phyloP scores from a whole-genome alignment of 2,797 vertebrate species.

The Myotis planiceps region DNA sequence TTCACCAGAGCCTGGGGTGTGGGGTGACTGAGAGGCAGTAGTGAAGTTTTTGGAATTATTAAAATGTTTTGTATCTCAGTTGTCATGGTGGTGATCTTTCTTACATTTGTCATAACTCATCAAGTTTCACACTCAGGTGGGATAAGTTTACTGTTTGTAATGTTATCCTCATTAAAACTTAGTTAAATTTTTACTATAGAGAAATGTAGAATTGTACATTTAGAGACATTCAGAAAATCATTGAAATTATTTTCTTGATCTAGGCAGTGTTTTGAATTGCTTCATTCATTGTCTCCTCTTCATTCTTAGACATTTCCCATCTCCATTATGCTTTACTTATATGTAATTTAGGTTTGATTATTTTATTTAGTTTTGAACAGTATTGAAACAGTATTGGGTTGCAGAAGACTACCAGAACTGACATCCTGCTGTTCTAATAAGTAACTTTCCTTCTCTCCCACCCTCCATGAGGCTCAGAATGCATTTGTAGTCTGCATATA shows the following conservation, averaged over 20 bases:
- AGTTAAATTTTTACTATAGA: neutral
- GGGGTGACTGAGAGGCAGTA: accelerated
- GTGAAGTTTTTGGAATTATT: neutral
- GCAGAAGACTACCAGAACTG: too few species aligned
- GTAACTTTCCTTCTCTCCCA: too few species aligned
- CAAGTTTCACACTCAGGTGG: too few species aligned
- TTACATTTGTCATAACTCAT: neutral
- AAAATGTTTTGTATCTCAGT: neutral
- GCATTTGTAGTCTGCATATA: too few species aligned
- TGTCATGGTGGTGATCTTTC: neutral
- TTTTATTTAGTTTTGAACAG: too few species aligned
- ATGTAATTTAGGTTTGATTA: neutral
- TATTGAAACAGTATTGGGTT: accelerated
- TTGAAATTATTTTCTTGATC: neutral
- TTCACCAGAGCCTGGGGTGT: too few species aligned
- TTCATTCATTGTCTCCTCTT: neutral
- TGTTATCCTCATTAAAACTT: neutral
- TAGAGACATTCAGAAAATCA: neutral
- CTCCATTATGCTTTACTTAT: neutral
- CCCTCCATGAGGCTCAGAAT: neutral
- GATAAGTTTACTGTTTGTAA: neutral
- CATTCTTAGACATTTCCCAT: neutral
- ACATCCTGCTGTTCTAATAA: accelerated
- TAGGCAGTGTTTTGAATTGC: neutral
- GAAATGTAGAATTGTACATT: neutral